A percentile compares a stretch with the other conserved stretches of the same genome.
phyloP scores from a whole-genome alignment of 2,113 vertebrate genomes.

The Asarcornis scutulata region DNA sequence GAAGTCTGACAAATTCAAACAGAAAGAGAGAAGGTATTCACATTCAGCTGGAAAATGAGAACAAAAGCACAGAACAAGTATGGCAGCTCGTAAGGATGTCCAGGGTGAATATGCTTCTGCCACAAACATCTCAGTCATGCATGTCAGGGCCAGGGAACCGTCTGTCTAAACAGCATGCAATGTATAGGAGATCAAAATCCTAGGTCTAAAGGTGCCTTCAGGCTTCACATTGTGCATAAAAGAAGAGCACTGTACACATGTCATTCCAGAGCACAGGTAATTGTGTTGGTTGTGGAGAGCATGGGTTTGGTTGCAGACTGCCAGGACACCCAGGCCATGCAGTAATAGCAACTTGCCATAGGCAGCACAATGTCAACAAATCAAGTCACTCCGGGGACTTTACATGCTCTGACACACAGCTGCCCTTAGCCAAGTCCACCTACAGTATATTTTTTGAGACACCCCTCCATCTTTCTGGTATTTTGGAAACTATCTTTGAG shows the following conservation, averaged over 20 bases:
- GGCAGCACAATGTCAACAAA: rapidly evolving
- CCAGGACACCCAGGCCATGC: not conserved
- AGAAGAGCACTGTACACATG: not conserved
- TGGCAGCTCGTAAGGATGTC: not conserved
- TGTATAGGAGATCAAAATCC: not conserved
- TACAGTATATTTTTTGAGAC: not conserved
- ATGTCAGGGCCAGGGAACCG: rapidly evolving
- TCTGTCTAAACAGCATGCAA: not conserved
- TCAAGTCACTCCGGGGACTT: rapidly evolving
- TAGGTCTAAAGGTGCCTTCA: not conserved
- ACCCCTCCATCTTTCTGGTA: not conserved
- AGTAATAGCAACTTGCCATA: not conserved
- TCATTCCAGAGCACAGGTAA: not conserved
- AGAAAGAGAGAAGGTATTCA: not conserved
- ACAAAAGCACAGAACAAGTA: not conserved
- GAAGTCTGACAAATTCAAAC: not conserved
- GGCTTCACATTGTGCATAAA: not conserved
- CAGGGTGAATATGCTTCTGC: not conserved
- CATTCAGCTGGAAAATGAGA: not conserved
- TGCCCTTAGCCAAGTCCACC: not conserved
- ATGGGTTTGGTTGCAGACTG: not conserved
- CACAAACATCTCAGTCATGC: not conserved
- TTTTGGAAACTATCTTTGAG: not conserved
- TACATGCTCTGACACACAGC: not conserved
- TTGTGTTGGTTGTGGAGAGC: not conserved